Base-by-base conservation (phyloP, 2,888 invertebrate genomes). In the Xestia c-nigrum region DNA sequence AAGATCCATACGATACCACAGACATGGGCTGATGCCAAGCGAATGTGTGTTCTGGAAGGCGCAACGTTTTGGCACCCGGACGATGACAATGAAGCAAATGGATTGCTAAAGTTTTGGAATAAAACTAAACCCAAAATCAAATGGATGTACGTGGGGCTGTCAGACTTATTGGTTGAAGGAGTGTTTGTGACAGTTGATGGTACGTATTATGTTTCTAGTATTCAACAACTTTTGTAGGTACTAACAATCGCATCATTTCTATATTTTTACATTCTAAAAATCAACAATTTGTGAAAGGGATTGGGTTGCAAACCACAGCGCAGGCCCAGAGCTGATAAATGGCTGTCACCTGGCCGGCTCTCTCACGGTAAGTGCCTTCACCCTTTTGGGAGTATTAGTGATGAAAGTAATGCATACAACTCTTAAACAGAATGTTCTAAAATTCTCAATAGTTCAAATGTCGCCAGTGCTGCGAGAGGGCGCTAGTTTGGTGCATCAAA, bases 1-100 rank as follows among this genome's bases (percentile, higher is more conserved):
- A 96, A 96, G 88, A 89, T 95, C 46, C 94, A 95, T 73, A 93
- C 93, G 0, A 68, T 92, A 40, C 91, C 89, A 12, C 92, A 88
- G 76, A 88, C 84, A 6, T 96, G 95, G 95, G 70, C 86, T 16
- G 92, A 93, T 2, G 95, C 94, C 0, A 94, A 92, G 79, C 87
- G 83, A 10, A 83, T 83, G 19, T 96, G 95, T 78, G 89, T 87
- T 0, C 52, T 86, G 46, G 95, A 95, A 87, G 95, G 95, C 0
- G 92, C 94, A 2, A 85, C 81, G 19, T 80, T 96, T 3, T 94
- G 93, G 80, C 93, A 93, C 55, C 93, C 95, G 3, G 91, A 92
- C 24, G 90, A 94, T 63, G 81, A 91, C 0, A 80, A 81, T 0
- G 96, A 96, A 73, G 92, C 91, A 0, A 50, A 88, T 9, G 85